Percentiles rank a stretch among this genome's conserved stretches.
Conservation (phyloP, 2,888 invertebrate genomes). For the Meganola albula region DNA sequence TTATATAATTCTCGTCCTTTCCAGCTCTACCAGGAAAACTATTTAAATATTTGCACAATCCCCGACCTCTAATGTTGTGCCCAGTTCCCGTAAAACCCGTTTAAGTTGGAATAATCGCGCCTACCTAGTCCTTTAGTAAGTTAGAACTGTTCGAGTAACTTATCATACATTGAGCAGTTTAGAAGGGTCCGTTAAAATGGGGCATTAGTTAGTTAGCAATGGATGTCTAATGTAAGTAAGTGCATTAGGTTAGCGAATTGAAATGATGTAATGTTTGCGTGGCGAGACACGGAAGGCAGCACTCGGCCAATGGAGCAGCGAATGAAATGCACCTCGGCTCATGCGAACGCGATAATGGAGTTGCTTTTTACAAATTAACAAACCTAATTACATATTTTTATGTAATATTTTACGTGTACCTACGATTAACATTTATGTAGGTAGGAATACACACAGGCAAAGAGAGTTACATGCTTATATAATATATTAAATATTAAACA, state of each 20-base stretch:
- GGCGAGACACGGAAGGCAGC: slow-evolving; percentile 66
- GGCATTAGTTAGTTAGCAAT: slow-evolving; percentile 24
- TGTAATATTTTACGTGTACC: slow-evolving; percentile 1
- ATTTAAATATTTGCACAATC: slow-evolving; percentile 66
- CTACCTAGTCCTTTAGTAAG: too few species aligned
- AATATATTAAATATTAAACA: not conserved
- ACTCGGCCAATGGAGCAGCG: slow-evolving; percentile 70
- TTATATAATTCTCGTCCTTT: slow-evolving; percentile 30
- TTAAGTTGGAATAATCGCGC: slow-evolving; percentile 46
- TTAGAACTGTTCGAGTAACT: too few species aligned
- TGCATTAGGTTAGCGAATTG: slow-evolving; percentile 23
- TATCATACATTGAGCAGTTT: too few species aligned
- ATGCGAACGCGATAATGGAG: slow-evolving; percentile 31
- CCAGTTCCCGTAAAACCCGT: slow-evolving; percentile 60
- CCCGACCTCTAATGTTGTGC: slow-evolving; percentile 53
- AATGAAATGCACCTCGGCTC: slow-evolving; percentile 43
- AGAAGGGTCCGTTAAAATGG: too few species aligned
- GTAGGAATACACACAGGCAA: not conserved
- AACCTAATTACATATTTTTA: slow-evolving; percentile 18
- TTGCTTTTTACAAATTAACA: slow-evolving; percentile 26
- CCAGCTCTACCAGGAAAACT: slow-evolving; percentile 50
- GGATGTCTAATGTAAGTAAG: slow-evolving; percentile 30
- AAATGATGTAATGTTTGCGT: slow-evolving; percentile 62
- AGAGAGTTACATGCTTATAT: not conserved
- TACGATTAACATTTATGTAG: too few species aligned